A percentile compares a stretch with the other conserved stretches of the same genome.
Conservation (phyloP, 1,140 invertebrate genomes). For the Drosophila busckii region DNA sequence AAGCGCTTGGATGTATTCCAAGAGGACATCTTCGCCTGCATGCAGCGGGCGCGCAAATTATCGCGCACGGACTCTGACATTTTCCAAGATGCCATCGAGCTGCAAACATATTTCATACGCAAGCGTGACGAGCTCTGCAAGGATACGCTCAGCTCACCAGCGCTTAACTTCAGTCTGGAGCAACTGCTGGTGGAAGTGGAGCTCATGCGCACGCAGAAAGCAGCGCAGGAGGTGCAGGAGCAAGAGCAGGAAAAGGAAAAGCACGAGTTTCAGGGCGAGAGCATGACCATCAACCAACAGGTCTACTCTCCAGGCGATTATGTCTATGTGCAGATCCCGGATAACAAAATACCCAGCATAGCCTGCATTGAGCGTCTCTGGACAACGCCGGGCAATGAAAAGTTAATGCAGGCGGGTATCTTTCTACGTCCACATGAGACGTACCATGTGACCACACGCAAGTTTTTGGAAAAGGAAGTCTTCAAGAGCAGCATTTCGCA, state of each 20-base stretch:
- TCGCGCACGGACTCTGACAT: conserved; percentile 95
- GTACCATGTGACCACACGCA: conserved; percentile 95
- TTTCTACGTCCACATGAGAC: conserved; percentile 91
- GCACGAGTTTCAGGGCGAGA: conserved; percentile 71
- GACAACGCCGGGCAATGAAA: conserved; percentile 90
- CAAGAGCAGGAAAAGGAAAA: conserved; percentile 79
- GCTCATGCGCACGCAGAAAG: conserved; percentile 87
- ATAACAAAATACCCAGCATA: conserved; percentile 85
- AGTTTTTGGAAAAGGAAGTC: conserved; percentile 96
- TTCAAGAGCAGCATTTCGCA: conserved; percentile 93
- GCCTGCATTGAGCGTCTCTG: conserved; percentile 92
- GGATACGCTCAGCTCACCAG: conserved; percentile 91
- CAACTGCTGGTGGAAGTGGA: conserved; percentile 88
- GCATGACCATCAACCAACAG: conserved; percentile 77
- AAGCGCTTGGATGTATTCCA: conserved; percentile 96
- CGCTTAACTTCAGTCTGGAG: conserved; percentile 88
- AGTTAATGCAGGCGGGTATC: conserved; percentile 94
- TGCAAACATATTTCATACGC: conserved; percentile 95
- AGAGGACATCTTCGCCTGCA: conserved; percentile 96
- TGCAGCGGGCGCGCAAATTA: conserved; percentile 92
- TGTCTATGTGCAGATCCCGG: conserved; percentile 70
- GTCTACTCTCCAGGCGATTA: conserved; percentile 76
- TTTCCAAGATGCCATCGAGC: conserved; percentile 92
- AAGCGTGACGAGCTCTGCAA: conserved; percentile 87
- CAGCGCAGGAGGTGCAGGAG: conserved; percentile 90